A percentile compares a stretch with the other conserved stretches of the same genome.
Conservation (phyloP, 2,113 vertebrate genomes). For the Chiloscyllium plagiosum region DNA sequence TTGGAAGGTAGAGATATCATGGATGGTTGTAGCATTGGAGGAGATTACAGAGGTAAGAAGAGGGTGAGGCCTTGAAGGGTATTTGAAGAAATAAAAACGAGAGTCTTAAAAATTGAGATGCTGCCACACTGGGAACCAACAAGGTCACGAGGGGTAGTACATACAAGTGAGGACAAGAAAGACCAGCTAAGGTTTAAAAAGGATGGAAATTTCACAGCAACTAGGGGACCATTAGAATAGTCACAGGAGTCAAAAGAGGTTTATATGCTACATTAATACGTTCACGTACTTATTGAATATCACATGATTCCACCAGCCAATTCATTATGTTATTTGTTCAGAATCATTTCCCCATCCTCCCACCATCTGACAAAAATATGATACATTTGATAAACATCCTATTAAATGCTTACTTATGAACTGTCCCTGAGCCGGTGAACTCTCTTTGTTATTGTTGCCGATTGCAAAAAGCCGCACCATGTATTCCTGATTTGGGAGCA, state of each 20-base stretch:
- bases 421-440: not conserved
- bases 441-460: constrained; percentile 20
- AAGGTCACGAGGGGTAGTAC: not conserved
- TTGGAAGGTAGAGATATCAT: too few relatives aligned
- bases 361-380: not conserved
- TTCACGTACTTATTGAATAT: too few relatives aligned
- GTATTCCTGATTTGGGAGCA: constrained; percentile 19
- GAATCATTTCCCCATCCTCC: not conserved
- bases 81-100: not conserved
- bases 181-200: not conserved
- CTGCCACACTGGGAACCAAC: not conserved
- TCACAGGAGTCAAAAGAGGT: not conserved
- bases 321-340: not conserved
- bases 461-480: not conserved
- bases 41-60: not conserved
- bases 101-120: not conserved
- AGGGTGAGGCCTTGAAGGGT: not conserved
- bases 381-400: not conserved
- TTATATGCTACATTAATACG: not conserved
- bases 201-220: not conserved
- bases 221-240: not conserved
- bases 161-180: not conserved
- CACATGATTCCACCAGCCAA: not conserved
- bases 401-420: constrained; percentile 1
- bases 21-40: too few relatives aligned